Evolutionary conservation across 2,888 invertebrate species (phyloP).

Genomic region (Encarsia formosa): DNA sequence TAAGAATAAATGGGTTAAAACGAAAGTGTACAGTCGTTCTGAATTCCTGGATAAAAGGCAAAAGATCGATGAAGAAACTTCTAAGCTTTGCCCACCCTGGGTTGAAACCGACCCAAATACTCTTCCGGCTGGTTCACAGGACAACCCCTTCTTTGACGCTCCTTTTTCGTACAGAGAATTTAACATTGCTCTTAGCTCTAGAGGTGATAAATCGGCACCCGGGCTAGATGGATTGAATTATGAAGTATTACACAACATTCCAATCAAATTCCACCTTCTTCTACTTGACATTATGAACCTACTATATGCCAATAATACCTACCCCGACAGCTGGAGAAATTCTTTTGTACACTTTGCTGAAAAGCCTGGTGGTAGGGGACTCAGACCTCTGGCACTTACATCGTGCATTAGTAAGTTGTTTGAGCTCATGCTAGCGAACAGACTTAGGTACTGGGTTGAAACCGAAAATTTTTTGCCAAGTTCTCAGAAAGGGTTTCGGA

Average conservation of each 20-base stretch:
- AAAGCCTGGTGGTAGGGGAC: neutral
- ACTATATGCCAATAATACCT: neutral
- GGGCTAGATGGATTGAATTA: neutral
- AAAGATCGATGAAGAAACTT: neutral
- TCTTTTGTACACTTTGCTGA: neutral
- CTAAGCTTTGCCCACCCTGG: neutral
- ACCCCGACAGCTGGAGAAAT: neutral
- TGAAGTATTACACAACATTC: neutral
- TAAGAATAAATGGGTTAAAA: slow-evolving; percentile 2
- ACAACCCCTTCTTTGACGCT: neutral
- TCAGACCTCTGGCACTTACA: neutral
- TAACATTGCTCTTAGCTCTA: neutral
- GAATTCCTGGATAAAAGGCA: neutral
- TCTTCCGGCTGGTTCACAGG: neutral
- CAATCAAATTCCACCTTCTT: neutral
- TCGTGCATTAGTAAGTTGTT: neutral
- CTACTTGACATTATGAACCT: neutral
- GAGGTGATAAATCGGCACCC: neutral
- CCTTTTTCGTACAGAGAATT: neutral
- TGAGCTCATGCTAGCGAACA: neutral
- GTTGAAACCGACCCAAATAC: neutral
- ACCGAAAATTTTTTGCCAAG: neutral
- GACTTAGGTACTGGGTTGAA: neutral
- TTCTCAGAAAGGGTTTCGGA: neutral
- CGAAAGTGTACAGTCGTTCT: neutral